Percentiles rank a stretch among this genome's conserved stretches.
Evolutionary conservation across 64 coral and sea anemone species (phyloP).

Genomic region (Actinia tenebrosa): DNA sequence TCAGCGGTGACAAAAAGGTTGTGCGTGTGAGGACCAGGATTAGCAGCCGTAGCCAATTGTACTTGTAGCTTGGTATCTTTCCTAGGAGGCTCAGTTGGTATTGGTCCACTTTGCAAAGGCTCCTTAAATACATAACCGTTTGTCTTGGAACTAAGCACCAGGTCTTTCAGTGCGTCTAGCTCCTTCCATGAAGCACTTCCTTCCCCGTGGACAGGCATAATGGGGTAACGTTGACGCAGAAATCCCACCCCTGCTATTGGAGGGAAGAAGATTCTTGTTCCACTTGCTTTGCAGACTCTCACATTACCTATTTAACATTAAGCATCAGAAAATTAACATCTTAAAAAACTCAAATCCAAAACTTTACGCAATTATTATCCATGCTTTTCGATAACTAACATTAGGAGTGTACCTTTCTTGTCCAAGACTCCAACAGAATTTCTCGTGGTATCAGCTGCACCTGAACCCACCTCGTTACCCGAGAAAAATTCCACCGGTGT

Average conservation of each 20-base stretch:
- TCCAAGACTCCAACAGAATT: slow-evolving; percentile 56
- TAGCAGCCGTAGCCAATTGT: background rate
- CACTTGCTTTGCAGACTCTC: slow-evolving; percentile 28
- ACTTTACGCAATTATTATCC: no score
- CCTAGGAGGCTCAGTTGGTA: background rate
- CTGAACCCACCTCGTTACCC: slow-evolving; percentile 54
- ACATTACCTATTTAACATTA: background rate
- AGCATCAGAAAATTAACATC: background rate
- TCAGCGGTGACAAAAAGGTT: slow-evolving; percentile 33
- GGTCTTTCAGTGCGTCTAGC: slow-evolving; percentile 52
- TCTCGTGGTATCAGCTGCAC: slow-evolving; percentile 78
- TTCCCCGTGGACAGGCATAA: slow-evolving; percentile 66
- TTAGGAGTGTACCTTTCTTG: slow-evolving; percentile 21
- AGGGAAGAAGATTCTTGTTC: slow-evolving; percentile 63
- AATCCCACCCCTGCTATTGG: slow-evolving; percentile 32
- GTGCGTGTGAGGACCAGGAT: slow-evolving; percentile 34
- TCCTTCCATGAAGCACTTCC: slow-evolving; percentile 69
- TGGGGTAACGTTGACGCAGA: slow-evolving; percentile 62
- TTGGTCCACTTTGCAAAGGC: background rate
- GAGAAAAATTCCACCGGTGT: slow-evolving; percentile 73
- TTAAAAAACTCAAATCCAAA: no score
- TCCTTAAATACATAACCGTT: slow-evolving; percentile 32
- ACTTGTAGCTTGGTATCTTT: background rate
- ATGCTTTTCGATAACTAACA: no score
- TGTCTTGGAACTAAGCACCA: slow-evolving; percentile 43